phyloP scores from a whole-genome alignment of 2,888 invertebrate species.

The Parascotia fuliginaria region DNA sequence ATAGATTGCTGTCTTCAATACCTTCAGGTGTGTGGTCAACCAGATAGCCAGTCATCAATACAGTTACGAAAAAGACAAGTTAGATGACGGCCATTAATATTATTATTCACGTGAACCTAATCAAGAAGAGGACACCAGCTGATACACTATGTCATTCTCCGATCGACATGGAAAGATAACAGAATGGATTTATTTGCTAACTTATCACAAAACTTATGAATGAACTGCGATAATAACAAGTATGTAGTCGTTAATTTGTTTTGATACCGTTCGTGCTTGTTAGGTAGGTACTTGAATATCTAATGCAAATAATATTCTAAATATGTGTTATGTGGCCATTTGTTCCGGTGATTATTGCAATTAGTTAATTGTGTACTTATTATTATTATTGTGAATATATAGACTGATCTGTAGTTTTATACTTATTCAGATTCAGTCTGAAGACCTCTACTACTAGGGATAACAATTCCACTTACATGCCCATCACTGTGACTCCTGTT shows the following conservation, averaged over 20 bases:
- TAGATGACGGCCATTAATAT: background rate
- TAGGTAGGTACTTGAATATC: conserved; percentile 19
- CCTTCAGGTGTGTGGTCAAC: too few relatives aligned
- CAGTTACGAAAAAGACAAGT: too few relatives aligned
- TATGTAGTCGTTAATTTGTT: conserved; percentile 46
- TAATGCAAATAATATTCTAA: conserved; percentile 33
- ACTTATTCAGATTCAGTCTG: too few relatives aligned
- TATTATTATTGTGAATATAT: too few relatives aligned
- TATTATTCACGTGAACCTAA: conserved; percentile 4
- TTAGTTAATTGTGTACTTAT: too few relatives aligned
- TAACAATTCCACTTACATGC: too few relatives aligned
- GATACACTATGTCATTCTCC: conserved; percentile 32
- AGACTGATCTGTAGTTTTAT: too few relatives aligned
- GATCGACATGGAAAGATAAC: conserved; percentile 42
- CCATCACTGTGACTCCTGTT: too few relatives aligned
- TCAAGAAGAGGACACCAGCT: conserved; percentile 17
- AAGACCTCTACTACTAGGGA: too few relatives aligned
- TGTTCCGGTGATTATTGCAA: conserved; percentile 36
- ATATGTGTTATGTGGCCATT: conserved; percentile 22
- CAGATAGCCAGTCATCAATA: too few relatives aligned
- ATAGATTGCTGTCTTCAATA: too few relatives aligned
- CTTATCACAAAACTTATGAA: conserved; percentile 46
- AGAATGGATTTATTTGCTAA: conserved; percentile 46
- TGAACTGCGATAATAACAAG: conserved; percentile 39
- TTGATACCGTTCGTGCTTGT: conserved; percentile 43